Base-by-base conservation (phyloP, 2,888 invertebrate species). In the Rotaria magnacalcarata region DNA sequence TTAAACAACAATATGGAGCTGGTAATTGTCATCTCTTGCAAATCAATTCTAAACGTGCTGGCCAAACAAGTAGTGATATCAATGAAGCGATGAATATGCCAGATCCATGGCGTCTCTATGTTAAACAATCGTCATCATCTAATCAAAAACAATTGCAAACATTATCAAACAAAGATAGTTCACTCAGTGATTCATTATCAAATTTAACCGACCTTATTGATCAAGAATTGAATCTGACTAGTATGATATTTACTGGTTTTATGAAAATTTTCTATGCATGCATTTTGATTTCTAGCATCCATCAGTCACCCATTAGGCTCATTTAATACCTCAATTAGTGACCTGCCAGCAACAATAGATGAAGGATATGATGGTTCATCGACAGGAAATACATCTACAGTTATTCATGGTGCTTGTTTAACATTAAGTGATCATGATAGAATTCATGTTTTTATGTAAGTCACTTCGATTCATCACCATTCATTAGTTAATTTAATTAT, bases 21-120 rank as follows among this genome's bases (percentile, higher is more conserved):
- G 93, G 94, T 89, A 94, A 94, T 90, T 97, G 97, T 91, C 96
- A 96, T 90, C 92, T 97, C 89, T 92, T 98, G 87, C 94, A 94
- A 90, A 94, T 97, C 88, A 98, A 97, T 92, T 96, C 97, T 1
- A 84, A 87, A 56, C 41, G 85, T 24, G 34, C 56, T n/a, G 43
- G 67, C 24, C 50, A 52, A 58, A 52, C 24, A 54, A 58, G 21
- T 58, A 75, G 50, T 21, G 80, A 34, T 14, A n/a, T 11, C 16
- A 47, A 80, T 85, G 56, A 52, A 21, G 52, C 41, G 80, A 88
- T 88, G 24, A 89, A 89, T 80, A 88, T 94, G 90, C 94, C 94
- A 19, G 96, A 97, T 92, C 94, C 94, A 27, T 97, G 97, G 97
- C 93, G 93, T 88, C 94, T 94, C 88, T 95, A 86, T 67, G 85